Conservation (phyloP, 2,797 vertebrate genomes). For the Anolis apletophallus region DNA sequence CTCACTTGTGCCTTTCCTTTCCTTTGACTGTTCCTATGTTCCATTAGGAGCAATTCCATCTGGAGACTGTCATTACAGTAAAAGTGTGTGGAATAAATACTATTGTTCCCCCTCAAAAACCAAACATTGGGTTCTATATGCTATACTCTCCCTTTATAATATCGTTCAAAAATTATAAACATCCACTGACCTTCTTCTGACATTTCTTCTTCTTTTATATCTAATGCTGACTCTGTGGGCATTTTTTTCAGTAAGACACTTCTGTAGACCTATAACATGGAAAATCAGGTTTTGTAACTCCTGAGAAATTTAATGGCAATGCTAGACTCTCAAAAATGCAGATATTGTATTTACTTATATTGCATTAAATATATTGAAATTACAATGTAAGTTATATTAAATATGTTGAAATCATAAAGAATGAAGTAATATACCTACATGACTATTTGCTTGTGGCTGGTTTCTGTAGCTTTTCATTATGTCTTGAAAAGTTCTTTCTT, state of each 20-base stretch:
- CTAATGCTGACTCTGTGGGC: slow-evolving; percentile 49
- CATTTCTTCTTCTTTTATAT: slow-evolving; percentile 80
- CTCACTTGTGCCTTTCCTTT: background rate
- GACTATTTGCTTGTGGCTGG: slow-evolving; percentile 96
- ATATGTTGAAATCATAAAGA: background rate
- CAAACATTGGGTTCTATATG: background rate
- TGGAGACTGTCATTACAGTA: background rate
- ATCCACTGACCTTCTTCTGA: slow-evolving; percentile 69
- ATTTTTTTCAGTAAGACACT: slow-evolving; percentile 87
- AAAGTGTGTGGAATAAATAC: background rate
- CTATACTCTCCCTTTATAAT: background rate
- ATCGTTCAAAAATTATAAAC: background rate
- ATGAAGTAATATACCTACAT: slow-evolving; percentile 81
- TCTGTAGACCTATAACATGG: slow-evolving; percentile 88
- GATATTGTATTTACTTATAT: background rate
- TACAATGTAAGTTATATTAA: background rate
- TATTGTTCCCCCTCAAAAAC: background rate
- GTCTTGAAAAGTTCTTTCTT: slow-evolving; percentile 94
- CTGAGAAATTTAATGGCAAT: background rate
- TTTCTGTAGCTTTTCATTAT: slow-evolving; percentile 99
- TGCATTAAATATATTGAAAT: background rate
- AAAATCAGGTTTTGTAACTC: slow-evolving; percentile 38
- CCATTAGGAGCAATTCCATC: background rate
- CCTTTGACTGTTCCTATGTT: background rate
- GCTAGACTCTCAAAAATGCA: background rate